Evolutionary conservation across 1,140 invertebrate genomes (phyloP).

Genomic region (Drosophila truncata): DNA sequence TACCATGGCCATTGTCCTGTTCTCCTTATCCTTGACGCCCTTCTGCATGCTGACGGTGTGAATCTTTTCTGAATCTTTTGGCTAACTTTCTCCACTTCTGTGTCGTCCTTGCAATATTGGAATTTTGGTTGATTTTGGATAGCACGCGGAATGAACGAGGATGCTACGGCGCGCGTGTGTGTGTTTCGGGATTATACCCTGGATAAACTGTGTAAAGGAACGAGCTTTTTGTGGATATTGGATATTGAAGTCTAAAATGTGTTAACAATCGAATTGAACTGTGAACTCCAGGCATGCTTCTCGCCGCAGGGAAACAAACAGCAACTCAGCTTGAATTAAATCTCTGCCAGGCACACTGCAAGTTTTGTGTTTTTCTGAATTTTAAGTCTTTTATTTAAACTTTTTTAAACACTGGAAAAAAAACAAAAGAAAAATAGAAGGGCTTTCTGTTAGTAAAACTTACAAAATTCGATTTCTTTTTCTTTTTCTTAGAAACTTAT

Average conservation of each 20-base stretch:
- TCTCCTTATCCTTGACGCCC: conserved; percentile 61
- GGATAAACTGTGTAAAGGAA: conserved; percentile 14
- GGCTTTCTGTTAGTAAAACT: neutral
- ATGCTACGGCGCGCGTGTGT: neutral
- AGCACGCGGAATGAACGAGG: neutral
- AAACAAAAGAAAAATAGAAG: neutral
- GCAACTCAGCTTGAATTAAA: neutral
- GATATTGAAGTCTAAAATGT: conserved; percentile 12
- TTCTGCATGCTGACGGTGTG: conserved; percentile 51
- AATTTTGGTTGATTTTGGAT: conserved; percentile 7
- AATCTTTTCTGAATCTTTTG: too few relatives aligned
- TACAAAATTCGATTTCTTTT: neutral
- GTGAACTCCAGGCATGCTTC: conserved; percentile 27
- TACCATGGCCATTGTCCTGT: conserved; percentile 4
- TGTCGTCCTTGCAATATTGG: conserved; percentile 11
- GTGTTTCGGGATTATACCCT: neutral
- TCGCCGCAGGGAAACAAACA: neutral
- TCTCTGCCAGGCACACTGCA: conserved; percentile 10
- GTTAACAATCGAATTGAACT: conserved; percentile 25
- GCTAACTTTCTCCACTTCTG: neutral
- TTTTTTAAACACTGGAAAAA: neutral
- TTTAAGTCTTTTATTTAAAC: neutral
- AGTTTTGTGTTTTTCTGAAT: neutral
- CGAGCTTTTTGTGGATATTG: conserved; percentile 29
- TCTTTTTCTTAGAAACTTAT: neutral